Base-by-base conservation (phyloP, 1,140 invertebrate genomes). In the Laupala kohalensis region DNA sequence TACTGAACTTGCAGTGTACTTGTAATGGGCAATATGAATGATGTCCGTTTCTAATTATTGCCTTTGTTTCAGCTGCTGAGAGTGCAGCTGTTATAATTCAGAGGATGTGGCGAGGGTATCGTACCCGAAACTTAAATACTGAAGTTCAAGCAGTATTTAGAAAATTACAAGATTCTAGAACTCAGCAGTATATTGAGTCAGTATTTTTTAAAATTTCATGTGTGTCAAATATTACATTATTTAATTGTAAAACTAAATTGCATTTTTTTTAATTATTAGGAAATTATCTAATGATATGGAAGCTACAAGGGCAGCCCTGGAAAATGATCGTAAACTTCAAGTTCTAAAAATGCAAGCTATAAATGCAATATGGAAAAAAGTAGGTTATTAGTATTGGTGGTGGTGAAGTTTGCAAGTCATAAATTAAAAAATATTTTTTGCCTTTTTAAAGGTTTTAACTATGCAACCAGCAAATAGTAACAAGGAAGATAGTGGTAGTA, bases 321-420 rank as follows among this genome's bases (percentile, higher is more conserved):
- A 94, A 76, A 92, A 90, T 76, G 93, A 95, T 79, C 86, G 92
- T 67, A 92, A 93, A 76, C 87, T 95, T 64, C 90, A 94, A 76
- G 86, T 92, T 74, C 79, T 95, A 64, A 93, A 95, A 81, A 92
- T 94, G 86, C 92, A 95, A 80, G 92, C 92, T 5, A 94, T 95
- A 73, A 92, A 92, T 78, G 90, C 91, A 6, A 80, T 96, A 5
- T 95, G 93, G 92, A 92, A 93, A 79, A 94, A 95, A 81, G 91
- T 95, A 19, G 89, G n/a, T n/a, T n/a, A n/a, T n/a, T n/a, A n/a
- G n/a, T n/a, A n/a, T n/a, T n/a, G n/a, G n/a, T n/a, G n/a, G n/a
- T n/a, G n/a, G n/a, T n/a, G n/a, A n/a, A n/a, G n/a, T n/a, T n/a
- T n/a, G n/a, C n/a, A n/a, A n/a, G n/a, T n/a, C n/a, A n/a, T n/a